phyloP scores from a whole-genome alignment of 2,797 vertebrate genomes.

The Xiphorhynchus erythropygius region DNA sequence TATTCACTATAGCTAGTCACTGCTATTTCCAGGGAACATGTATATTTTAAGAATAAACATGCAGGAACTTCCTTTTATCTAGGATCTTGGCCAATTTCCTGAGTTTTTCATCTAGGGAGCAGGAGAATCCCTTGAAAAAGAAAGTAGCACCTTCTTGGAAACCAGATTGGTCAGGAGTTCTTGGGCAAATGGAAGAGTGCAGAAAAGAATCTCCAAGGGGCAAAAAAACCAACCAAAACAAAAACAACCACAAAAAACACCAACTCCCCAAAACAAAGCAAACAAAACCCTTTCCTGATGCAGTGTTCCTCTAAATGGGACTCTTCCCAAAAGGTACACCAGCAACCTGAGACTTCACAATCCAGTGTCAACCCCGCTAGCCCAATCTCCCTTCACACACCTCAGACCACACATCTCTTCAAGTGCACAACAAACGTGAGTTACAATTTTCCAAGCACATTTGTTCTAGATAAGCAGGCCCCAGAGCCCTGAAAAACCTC shows the following conservation, averaged over 20 bases:
- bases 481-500: neutral
- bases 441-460: neutral
- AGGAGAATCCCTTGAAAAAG: neutral
- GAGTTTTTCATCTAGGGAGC: neutral
- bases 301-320: neutral
- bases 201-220: neutral
- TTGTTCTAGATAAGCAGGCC: conserved; percentile 12
- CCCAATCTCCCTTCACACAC: neutral
- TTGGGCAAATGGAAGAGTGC: neutral
- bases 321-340: neutral
- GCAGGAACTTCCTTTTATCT: neutral
- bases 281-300: neutral
- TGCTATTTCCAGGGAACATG: neutral
- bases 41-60: neutral
- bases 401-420: neutral
- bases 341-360: neutral
- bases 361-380: neutral
- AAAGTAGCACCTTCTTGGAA: neutral
- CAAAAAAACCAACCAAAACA: neutral
- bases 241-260: neutral
- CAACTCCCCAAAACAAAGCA: neutral
- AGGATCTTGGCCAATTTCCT: neutral
- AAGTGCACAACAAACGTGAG: neutral
- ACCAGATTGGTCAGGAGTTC: neutral
- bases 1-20: no score